Evolutionary conservation across 1,140 invertebrate species (phyloP), one percentile per base, ranked within the genome.

Genomic region (Ceratina japonica): DNA sequence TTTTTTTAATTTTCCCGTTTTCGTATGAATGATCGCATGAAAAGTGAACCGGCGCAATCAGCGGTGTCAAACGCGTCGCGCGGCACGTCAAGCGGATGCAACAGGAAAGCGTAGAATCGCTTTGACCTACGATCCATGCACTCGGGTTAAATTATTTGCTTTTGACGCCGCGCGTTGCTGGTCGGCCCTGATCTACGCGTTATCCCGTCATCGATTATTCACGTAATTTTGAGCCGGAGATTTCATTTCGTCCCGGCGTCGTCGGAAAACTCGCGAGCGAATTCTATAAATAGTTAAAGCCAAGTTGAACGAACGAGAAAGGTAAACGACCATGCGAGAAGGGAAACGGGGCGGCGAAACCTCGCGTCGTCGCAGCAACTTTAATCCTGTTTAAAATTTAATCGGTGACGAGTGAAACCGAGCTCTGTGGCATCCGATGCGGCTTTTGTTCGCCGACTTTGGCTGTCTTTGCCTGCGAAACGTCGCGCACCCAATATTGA

Each of bases 81-180:
- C n/a, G 69, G 22, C 54, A 58, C 56, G n/a, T 27, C 24, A 15
- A 64, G 18, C 49, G 66, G 51, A 72, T 59, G 80, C 70, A 79
- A 82, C 72, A 79, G 75, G 75, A 77, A 74, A 79, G 62, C 75
- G 51, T 52, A 49, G 69, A 71, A 69, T 68, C 37, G 65, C 54
- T 49, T 58, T 58, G 69, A 58, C 54, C 72, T 72, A 66, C 13
- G 63, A 79, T 81, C 31, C 31, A 44, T 44, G 22, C 10, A 56
- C 51, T 65, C 80, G 63, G 52, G 59, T 83, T 70, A 82, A 81
- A 78, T 82, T 75, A 63, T 24, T 59, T 65, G 68, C 61, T 59
- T 74, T 65, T 70, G 59, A 80, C 73, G 68, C 12, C 52, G 70
- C 73, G 68, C 12, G 24, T 16, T 80, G 13, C 37, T 44, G 52